Base-by-base conservation (phyloP, 1,140 invertebrate species). In the Hydropsyche tenuis region DNA sequence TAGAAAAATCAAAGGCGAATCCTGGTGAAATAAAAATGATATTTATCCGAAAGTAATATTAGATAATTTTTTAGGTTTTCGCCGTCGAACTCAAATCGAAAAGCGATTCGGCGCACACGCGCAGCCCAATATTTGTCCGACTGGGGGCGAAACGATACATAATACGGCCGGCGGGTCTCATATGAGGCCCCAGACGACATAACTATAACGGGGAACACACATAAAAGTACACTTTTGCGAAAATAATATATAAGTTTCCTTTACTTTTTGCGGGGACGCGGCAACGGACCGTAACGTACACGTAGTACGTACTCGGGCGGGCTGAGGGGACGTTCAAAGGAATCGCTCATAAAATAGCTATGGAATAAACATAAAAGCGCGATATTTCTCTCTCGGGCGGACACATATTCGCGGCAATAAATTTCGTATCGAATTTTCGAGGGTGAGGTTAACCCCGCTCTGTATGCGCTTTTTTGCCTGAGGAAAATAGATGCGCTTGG, bases 301-400 rank as follows among this genome's bases (percentile, higher is more conserved):
- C 30, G 30, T 37, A 37, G 30, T 53, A 53, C 7, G n/a, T 23
- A 14, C 7, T 18, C 37, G 30, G 18, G 9, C 64, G 20, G 1
- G 5, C 20, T 1, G 16, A 45, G 27, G 48, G 30, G 48, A 70
- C 48, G 45, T 70, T 70, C 68, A 70, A 70, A 37, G 68, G 68
- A 70, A 70, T 70, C 68, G 68, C 42, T 70, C 68, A 70, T 70
- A 70, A 70, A 70, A 70, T 70, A 56, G 68, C 30, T 70, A 70
- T 70, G 68, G 68, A 70, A 70, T 70, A 70, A 70, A 70, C 68
- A 70, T 70, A 70, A 70, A 70, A 70, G 68, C 27, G 68, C 68
- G 48, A 60, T 70, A 70, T 70, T 70, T 70, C 68, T 70, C 66
- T 43, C 51, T 60, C 42, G 51, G 30, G 68, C 68, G 30, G 68